phyloP scores from a whole-genome alignment of 2,888 invertebrate species.

The Hypercompe scribonia region DNA sequence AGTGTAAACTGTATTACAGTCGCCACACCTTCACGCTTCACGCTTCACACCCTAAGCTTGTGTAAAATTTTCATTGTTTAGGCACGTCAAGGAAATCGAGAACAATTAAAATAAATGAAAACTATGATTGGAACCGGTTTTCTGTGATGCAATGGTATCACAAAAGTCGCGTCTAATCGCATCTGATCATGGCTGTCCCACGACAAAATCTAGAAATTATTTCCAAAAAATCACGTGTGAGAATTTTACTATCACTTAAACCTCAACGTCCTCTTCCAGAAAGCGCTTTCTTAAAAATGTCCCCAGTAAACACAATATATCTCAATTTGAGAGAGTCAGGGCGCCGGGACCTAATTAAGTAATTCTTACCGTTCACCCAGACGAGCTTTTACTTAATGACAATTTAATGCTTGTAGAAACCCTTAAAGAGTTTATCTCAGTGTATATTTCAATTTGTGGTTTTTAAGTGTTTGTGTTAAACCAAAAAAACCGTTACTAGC shows the following conservation, averaged over 20 bases:
- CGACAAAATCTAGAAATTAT: neutral
- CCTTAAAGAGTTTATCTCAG: slow-evolving; percentile 62
- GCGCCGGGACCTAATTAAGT: slow-evolving; percentile 74
- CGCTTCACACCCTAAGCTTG: no score
- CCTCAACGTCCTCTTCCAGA: neutral
- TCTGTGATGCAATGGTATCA: no score
- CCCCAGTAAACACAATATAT: slow-evolving; percentile 65
- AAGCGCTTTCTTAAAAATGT: slow-evolving; percentile 51
- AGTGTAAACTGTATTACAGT: no score
- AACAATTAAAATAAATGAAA: no score
- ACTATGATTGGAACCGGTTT: no score
- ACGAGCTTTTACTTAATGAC: slow-evolving; percentile 80
- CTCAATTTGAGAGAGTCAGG: slow-evolving; percentile 64
- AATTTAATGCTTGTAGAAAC: slow-evolving; percentile 74
- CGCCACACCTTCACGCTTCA: no score
- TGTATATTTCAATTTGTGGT: slow-evolving; percentile 11
- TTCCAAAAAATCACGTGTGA: neutral
- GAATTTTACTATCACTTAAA: neutral
- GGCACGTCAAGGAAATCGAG: no score
- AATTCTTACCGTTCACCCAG: slow-evolving; percentile 68
- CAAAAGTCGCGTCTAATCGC: no score
- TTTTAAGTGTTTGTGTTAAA: neutral
- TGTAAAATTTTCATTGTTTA: no score
- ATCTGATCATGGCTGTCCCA: no score
- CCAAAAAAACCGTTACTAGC: neutral